These are phyloP conservation scores for Menura novaehollandiae DNA, from an alignment of 2,113 vertebrate genomes.

Conservation along the genomic window DNA sequence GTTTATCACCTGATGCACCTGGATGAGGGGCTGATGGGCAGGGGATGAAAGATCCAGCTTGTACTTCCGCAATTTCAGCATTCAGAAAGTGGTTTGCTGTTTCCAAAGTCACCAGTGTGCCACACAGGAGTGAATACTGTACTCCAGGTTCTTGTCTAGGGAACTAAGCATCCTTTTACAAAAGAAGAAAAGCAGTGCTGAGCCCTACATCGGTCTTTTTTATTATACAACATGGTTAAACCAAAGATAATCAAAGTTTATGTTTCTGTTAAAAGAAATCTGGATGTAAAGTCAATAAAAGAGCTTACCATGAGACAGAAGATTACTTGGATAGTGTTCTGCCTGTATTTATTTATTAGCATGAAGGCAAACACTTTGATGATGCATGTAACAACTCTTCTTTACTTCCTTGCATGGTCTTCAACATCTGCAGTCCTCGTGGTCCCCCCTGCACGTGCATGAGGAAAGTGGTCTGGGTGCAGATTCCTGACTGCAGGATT, in stretches of 20 bases:
- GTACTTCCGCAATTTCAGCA: not conserved
- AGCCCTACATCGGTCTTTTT: not conserved
- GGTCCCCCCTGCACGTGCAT: too few relatives aligned
- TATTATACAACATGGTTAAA: not conserved
- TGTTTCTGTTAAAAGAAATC: not conserved
- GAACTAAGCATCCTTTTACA: not conserved
- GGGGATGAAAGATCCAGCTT: not conserved
- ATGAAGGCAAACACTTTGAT: not conserved
- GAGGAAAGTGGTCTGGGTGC: not conserved
- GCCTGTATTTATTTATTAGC: not conserved
- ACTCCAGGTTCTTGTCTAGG: not conserved
- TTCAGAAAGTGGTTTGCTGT: not conserved
- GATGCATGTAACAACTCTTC: not conserved
- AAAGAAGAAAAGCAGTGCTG: not conserved
- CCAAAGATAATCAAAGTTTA: not conserved
- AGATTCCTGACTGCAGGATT: not conserved
- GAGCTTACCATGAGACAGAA: accelerated
- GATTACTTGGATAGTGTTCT: not conserved
- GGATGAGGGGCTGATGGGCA: not conserved
- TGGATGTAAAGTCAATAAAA: not conserved
- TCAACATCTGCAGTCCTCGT: not conserved
- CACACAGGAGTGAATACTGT: not conserved
- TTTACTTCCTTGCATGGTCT: not conserved
- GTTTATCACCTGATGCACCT: not conserved
- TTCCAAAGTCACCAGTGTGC: not conserved